A percentile compares a stretch with the other conserved stretches of the same genome.
These are phyloP conservation scores for Tonatia bakeri DNA, from an alignment of 2,113 vertebrate genomes.

Conservation along the genomic window DNA sequence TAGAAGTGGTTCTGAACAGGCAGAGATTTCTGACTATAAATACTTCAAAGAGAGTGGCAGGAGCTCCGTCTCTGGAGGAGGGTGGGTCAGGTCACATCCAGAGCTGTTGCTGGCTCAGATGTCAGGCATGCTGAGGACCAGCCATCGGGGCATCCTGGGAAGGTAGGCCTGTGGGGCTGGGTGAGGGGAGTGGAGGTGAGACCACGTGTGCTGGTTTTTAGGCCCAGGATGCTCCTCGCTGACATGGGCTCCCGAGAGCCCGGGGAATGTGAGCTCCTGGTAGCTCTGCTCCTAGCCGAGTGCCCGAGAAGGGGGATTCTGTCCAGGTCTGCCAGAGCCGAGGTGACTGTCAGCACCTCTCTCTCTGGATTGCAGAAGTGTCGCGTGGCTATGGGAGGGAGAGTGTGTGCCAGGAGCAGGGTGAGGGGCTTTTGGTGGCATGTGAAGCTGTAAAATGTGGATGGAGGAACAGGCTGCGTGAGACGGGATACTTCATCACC, in stretches of 20 bases:
- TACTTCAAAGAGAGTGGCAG: neutral
- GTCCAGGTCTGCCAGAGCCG: neutral
- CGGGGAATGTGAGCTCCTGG: fast-evolving
- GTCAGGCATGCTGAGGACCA: neutral
- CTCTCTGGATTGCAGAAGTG: neutral
- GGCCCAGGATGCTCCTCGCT: fast-evolving
- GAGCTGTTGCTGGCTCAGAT: neutral
- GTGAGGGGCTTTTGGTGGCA: neutral
- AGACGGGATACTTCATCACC: neutral
- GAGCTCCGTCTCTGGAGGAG: neutral
- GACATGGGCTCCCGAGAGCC: fast-evolving
- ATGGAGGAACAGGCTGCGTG: neutral
- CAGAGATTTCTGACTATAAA: neutral
- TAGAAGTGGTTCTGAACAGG: neutral
- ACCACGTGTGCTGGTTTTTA: neutral
- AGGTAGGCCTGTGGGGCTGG: neutral
- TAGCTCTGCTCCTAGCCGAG: neutral
- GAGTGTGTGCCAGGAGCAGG: neutral
- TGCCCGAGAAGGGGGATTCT: neutral
- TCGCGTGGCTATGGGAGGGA: neutral
- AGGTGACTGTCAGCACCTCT: neutral
- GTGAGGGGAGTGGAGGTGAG: fast-evolving
- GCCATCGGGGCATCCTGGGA: neutral
- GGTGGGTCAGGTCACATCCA: neutral
- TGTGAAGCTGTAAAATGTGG: neutral